A percentile compares a stretch with the other conserved stretches of the same genome.
phyloP scores from a whole-genome alignment of 1,140 invertebrate genomes.

The Nixonia krombeini region DNA sequence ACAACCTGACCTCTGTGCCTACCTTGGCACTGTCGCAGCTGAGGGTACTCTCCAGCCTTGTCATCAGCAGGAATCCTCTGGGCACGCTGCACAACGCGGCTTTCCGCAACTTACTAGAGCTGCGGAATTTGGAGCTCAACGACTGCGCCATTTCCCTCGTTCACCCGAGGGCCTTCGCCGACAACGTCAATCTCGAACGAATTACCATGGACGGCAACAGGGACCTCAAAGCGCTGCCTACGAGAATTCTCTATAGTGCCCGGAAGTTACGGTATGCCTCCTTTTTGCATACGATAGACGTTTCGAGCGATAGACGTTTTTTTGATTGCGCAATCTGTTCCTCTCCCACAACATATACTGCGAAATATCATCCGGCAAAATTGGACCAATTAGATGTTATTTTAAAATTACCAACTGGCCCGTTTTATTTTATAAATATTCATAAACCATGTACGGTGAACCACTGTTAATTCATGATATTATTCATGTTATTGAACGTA shows the following conservation, averaged over 20 bases:
- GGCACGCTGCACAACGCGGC: conserved; percentile 78
- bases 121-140: conserved; percentile 81
- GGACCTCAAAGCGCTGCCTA: conserved; percentile 78
- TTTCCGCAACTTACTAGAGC: conserved; percentile 85
- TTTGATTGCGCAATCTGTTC: no score
- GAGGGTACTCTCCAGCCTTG: conserved; percentile 79
- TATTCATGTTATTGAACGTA: neutral
- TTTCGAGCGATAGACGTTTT: no score
- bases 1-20: conserved; percentile 84
- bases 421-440: neutral
- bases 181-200: conserved; percentile 85
- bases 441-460: neutral
- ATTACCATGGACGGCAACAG: conserved; percentile 85
- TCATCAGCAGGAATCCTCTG: conserved; percentile 84
- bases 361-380: neutral
- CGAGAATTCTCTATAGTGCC: conserved; percentile 82
- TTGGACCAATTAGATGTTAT: neutral
- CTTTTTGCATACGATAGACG: neutral
- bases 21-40: conserved; percentile 82
- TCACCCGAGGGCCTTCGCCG: conserved; percentile 83
- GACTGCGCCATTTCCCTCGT: conserved; percentile 78
- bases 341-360: no score
- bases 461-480: neutral
- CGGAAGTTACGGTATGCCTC: conserved; percentile 76
- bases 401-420: neutral